Conservation (phyloP, 1,140 invertebrate species). For the Bicyclus anynana region DNA sequence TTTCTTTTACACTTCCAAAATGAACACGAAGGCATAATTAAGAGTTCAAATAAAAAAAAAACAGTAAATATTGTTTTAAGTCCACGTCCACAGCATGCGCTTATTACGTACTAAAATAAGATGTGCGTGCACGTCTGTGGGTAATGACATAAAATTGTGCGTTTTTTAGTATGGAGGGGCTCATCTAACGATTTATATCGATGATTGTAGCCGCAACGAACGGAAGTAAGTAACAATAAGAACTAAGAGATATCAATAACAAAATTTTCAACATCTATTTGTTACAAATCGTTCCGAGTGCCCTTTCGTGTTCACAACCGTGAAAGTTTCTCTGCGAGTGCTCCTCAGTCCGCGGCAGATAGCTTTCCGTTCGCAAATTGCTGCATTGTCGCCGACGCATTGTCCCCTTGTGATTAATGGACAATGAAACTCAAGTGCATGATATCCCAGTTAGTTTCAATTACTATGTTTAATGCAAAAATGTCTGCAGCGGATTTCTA, state of each 20-base stretch:
- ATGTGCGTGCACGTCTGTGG: no score
- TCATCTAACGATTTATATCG: neutral
- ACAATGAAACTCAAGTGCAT: constrained; percentile 14
- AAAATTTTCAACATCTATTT: neutral
- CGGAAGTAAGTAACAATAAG: no score
- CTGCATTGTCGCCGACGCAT: neutral
- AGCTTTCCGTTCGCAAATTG: constrained; percentile 13
- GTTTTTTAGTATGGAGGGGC: no score
- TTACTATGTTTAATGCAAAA: constrained; percentile 11
- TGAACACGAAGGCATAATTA: no score
- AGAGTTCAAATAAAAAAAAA: no score
- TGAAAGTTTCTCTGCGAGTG: neutral
- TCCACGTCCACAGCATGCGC: no score
- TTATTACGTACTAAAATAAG: no score
- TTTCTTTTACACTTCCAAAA: no score
- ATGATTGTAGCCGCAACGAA: no score
- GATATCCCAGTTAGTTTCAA: constrained; percentile 13
- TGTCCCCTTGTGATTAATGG: constrained; percentile 15
- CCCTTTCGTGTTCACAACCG: neutral
- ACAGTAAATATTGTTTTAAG: no score
- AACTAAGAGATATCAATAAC: neutral
- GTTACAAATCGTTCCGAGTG: neutral
- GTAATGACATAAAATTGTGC: no score
- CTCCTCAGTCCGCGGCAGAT: neutral
- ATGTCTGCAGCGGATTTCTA: constrained; percentile 8